These are phyloP conservation scores for Heterodera carotae DNA, from an alignment of 1,140 invertebrate genomes.

Conservation along the genomic window DNA sequence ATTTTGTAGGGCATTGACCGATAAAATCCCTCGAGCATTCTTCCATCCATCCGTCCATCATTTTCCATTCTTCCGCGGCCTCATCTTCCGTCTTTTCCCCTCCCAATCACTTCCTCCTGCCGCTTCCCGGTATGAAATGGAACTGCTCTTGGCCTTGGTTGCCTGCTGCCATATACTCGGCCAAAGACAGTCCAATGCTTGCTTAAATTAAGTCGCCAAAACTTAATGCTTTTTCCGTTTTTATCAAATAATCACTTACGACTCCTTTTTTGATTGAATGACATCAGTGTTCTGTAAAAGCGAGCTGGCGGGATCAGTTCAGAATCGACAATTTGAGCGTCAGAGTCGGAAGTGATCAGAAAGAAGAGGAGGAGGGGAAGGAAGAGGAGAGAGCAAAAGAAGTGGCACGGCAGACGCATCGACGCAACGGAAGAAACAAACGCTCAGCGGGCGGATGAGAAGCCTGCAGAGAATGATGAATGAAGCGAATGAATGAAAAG, in stretches of 20 bases:
- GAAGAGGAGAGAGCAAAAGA: not conserved
- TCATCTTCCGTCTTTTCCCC: not conserved
- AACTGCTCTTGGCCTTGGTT: constrained; percentile 55
- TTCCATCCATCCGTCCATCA: not conserved
- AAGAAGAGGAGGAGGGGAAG: not conserved
- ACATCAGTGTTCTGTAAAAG: constrained; percentile 39
- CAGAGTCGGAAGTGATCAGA: not conserved
- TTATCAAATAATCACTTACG: constrained; percentile 39
- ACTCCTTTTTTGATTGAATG: constrained; percentile 46
- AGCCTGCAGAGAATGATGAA: not conserved
- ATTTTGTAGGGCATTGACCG: too few relatives aligned
- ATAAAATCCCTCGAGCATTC: not conserved
- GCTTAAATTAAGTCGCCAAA: constrained; percentile 40
- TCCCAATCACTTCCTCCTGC: constrained; percentile 34
- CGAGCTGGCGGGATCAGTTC: constrained; percentile 15
- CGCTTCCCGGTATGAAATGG: constrained; percentile 48
- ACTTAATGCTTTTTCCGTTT: constrained; percentile 15
- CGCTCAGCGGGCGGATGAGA: not conserved
- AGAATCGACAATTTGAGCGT: not conserved
- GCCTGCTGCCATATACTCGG: constrained; percentile 51
- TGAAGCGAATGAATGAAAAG: not conserved
- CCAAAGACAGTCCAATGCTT: constrained; percentile 52
- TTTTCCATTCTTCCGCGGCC: not conserved
- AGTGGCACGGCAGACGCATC: not conserved
- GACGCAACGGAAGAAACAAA: not conserved